A percentile compares a stretch with the other conserved stretches of the same genome.
phyloP scores from a whole-genome alignment of 1,140 invertebrate genomes.

The Habropoda laboriosa region DNA sequence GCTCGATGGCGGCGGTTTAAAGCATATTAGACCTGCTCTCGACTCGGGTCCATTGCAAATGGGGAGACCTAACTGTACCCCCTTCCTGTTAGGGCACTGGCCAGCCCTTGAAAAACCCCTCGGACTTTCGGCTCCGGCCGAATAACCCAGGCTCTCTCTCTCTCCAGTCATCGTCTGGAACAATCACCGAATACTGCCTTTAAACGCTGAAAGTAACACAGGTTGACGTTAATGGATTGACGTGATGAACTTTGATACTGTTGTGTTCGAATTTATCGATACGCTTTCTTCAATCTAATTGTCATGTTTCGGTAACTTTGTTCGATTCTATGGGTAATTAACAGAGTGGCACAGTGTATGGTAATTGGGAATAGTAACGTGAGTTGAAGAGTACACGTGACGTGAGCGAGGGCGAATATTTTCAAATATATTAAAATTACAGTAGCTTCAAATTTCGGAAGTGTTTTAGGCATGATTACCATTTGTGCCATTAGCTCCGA shows the following conservation, averaged over 20 bases:
- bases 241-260: constrained; percentile 6
- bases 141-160: constrained; percentile 45
- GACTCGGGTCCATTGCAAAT: constrained; percentile 66
- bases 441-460: no score
- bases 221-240: constrained; percentile 39
- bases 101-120: constrained; percentile 59
- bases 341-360: no score
- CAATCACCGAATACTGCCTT: constrained; percentile 19
- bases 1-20: constrained; percentile 61
- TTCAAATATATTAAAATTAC: no score
- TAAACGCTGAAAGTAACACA: constrained; percentile 10
- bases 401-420: no score
- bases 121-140: constrained; percentile 43
- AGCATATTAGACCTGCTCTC: constrained; percentile 72
- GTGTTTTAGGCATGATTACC: no score
- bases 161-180: constrained; percentile 35
- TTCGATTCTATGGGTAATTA: neutral
- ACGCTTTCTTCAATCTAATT: neutral
- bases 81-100: constrained; percentile 49
- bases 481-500: no score
- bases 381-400: no score
- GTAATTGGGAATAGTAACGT: no score
- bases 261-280: neutral
- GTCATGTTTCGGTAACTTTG: neutral
- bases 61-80: constrained; percentile 50